Conservation (phyloP, 35 echinoderm and acorn worm species). For the Patiria miniata region DNA sequence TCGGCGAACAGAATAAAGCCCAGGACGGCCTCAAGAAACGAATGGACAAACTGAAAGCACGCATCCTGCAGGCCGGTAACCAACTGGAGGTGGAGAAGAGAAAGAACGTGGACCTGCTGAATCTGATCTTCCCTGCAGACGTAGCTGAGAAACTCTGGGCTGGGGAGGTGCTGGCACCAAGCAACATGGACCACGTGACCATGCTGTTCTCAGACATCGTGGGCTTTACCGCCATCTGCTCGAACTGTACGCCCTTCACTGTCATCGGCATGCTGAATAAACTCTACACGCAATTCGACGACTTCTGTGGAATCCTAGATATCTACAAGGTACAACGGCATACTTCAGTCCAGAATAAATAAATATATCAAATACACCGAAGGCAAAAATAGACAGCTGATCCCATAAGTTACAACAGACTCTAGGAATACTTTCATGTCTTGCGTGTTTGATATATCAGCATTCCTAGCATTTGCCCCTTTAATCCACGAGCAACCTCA, state of each 20-base stretch:
- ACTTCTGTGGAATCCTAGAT: conserved; percentile 81
- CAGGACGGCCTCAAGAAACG: conserved; percentile 92
- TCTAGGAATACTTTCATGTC: no score
- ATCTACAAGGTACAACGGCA: conserved; percentile 84
- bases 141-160: conserved; percentile 87
- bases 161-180: conserved; percentile 66
- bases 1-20: conserved; percentile 90
- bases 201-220: conserved; percentile 98
- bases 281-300: conserved; percentile 90
- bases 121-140: conserved; percentile 91
- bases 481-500: no score
- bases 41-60: conserved; percentile 94
- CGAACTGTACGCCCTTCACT: conserved; percentile 83
- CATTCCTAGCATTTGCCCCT: no score
- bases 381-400: no score
- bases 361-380: no score
- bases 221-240: conserved; percentile 93
- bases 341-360: no score
- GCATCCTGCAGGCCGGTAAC: conserved; percentile 76
- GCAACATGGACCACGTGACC: conserved; percentile 68
- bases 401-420: no score
- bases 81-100: conserved; percentile 76
- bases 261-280: conserved; percentile 92
- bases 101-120: conserved; percentile 90
- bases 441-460: no score